Percentiles rank a stretch among this genome's conserved stretches.
These are phyloP conservation scores for Gymnobelideus leadbeateri DNA, from an alignment of 2,113 vertebrate genomes.

Conservation along the genomic window DNA sequence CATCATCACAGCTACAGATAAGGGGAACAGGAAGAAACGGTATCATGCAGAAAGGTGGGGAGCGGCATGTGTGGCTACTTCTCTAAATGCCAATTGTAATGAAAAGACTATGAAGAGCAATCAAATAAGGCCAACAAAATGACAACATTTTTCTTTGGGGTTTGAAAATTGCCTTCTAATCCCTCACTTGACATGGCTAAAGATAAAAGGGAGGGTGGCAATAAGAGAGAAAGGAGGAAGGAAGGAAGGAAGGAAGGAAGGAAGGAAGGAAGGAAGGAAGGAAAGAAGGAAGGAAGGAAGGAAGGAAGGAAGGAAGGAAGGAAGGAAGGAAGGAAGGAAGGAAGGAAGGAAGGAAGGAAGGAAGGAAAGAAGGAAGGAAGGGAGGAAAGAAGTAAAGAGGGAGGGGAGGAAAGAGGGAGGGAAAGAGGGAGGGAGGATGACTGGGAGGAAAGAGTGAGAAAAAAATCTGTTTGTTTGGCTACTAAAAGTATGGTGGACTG, in stretches of 20 bases:
- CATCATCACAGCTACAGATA: slow-evolving; percentile 91
- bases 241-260: no score
- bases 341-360: background rate
- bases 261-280: no score
- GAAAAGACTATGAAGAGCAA: slow-evolving; percentile 88
- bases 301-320: no score
- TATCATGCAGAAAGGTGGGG: slow-evolving; percentile 86
- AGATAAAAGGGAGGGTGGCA: slow-evolving; percentile 79
- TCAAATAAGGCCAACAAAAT: slow-evolving; percentile 84
- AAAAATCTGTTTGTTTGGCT: slow-evolving; percentile 76
- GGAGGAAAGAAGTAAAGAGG: no score
- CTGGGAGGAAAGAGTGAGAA: slow-evolving; percentile 16
- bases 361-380: background rate
- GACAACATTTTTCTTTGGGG: slow-evolving; percentile 74
- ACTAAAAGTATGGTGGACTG: slow-evolving; percentile 67
- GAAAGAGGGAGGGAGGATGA: background rate
- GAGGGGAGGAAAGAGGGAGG: background rate
- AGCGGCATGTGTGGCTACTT: slow-evolving; percentile 87
- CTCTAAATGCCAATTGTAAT: slow-evolving; percentile 90
- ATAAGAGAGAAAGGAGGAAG: slow-evolving; percentile 47
- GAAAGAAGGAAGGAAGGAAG: no score
- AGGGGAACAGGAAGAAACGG: slow-evolving; percentile 88
- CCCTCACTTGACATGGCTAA: slow-evolving; percentile 82
- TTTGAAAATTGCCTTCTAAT: slow-evolving; percentile 84
- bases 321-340: background rate